Evolutionary conservation across 2,888 invertebrate genomes (phyloP), one percentile per base, ranked within the genome.

Genomic region (Mallateleia sp.): DNA sequence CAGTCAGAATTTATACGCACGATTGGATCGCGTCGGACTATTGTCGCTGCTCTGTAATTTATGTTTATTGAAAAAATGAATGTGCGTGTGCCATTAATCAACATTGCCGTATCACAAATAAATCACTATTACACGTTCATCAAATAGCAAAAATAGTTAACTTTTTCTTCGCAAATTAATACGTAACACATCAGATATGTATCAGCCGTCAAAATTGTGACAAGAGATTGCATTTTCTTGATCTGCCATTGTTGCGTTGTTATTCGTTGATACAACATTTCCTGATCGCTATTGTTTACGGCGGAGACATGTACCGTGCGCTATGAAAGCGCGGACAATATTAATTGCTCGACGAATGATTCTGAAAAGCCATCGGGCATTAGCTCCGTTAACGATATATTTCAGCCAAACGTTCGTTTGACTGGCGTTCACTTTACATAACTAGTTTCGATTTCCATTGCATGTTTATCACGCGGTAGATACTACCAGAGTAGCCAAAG

Each of bases 401-500:
- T 24, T 18, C 7, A 45, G 24, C 47, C 58, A 18, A 52, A 32
- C 22, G 45, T 32, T 50, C 50, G 52, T 45, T 58, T 47, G 22
- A 60, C 9, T 60, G 4, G 28, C 74, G 32, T 64, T 80, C 80
- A 64, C 80, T 64, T 80, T 80, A 80, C 22, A 52, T 80, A 80
- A 80, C 71, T 3, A 32, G 72, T 56, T 47, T 62, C 56, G 72
- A 64, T 72, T 81, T 81, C 66, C 80, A 69, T 38, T 50, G 58
- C 78, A 50, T 60, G 58, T 66, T 79, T 79, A 67, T 79, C 69
- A 32, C 34, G 18, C 28, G 11, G 20, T 60, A 62, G 64, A 66
- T 66, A 62, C 24, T 15, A 62, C 42, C 18, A 8, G 60, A 34
- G 60, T 34, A 34, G 60, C 60, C n/a, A 20, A 38, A 28, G 15